Conservation (phyloP, 2,113 vertebrate genomes). For the Bos javanicus region DNA sequence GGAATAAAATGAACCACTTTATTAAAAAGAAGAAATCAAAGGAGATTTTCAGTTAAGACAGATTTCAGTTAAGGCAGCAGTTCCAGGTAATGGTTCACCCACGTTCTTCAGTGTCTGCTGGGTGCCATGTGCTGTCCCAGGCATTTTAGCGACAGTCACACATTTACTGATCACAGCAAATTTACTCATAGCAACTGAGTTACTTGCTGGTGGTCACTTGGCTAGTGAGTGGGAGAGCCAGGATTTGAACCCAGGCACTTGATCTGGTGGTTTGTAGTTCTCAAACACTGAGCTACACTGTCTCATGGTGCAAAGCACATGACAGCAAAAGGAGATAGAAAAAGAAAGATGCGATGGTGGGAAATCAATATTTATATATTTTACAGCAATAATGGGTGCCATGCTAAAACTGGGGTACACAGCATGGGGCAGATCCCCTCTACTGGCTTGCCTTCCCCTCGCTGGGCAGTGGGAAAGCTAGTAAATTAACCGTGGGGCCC, state of each 20-base stretch:
- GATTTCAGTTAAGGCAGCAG: background rate
- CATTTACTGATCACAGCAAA: background rate
- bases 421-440: too few relatives aligned
- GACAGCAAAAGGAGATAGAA: background rate
- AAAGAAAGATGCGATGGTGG: background rate
- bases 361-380: background rate
- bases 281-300: background rate
- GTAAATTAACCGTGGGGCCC: background rate
- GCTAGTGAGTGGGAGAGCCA: background rate
- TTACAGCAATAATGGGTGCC: background rate
- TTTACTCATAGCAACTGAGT: background rate
- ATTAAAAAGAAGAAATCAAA: background rate
- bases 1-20: background rate
- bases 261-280: background rate
- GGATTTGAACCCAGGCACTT: background rate
- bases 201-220: background rate
- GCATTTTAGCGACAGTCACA: background rate
- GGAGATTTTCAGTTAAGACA: background rate
- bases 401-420: background rate
- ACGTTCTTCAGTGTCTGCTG: background rate
- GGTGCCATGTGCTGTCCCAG: accelerated
- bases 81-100: background rate
- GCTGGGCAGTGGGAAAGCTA: background rate
- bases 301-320: background rate
- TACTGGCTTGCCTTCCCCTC: background rate